These are phyloP conservation scores for Melanotus villosus DNA, from an alignment of 2,888 invertebrate genomes.

Conservation along the genomic window DNA sequence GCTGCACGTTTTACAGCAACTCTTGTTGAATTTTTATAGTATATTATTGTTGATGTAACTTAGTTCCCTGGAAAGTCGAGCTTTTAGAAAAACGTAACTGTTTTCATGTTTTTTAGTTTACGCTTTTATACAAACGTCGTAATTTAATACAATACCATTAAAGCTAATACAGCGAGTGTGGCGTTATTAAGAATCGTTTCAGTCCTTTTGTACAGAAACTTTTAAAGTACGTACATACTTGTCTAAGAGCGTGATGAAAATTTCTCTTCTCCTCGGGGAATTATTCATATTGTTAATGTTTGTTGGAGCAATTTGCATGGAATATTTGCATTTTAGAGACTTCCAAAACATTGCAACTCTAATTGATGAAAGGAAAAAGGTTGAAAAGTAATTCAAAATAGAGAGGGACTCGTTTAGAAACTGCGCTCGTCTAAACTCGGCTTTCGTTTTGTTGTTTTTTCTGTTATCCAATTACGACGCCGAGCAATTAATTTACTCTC, in stretches of 20 bases:
- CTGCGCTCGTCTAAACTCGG: constrained; percentile 10
- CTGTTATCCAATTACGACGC: constrained; percentile 40
- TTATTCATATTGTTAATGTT: constrained; percentile 44
- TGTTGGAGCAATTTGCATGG: constrained; percentile 41
- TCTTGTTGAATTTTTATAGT: no score
- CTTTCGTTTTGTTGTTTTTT: constrained; percentile 23
- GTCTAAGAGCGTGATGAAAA: constrained; percentile 20
- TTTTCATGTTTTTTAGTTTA: no score
- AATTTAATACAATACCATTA: no score
- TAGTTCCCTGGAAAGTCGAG: no score
- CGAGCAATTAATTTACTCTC: constrained; percentile 40
- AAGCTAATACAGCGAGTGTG: no score
- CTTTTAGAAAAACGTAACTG: no score
- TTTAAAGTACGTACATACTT: constrained; percentile 18
- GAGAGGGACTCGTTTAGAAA: constrained; percentile 27
- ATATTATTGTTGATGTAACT: no score
- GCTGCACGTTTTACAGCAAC: no score
- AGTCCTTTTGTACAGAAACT: constrained; percentile 7
- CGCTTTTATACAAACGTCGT: no score
- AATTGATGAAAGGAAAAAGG: constrained; percentile 41
- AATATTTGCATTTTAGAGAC: constrained; percentile 42
- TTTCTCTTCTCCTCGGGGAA: constrained; percentile 31
- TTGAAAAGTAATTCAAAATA: constrained; percentile 31
- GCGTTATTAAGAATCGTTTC: not conserved
- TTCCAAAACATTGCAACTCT: constrained; percentile 39